Percentiles rank a stretch among this genome's conserved stretches.
Evolutionary conservation across 2,888 invertebrate genomes (phyloP).

Genomic region (Sarcophaga variegata): DNA sequence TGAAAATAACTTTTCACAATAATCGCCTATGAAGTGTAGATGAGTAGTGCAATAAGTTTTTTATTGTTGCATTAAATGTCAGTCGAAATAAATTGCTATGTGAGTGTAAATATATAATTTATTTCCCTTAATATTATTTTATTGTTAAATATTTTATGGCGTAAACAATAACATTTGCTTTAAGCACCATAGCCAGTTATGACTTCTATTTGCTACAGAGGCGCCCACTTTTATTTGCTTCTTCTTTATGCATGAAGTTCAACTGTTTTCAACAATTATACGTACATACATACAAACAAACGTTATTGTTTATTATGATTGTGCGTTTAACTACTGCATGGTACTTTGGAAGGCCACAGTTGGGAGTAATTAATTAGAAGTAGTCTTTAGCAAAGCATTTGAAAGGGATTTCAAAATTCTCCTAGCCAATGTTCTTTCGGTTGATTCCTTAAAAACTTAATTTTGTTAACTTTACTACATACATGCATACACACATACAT

Average conservation of each 20-base stretch:
- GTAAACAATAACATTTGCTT: conserved; percentile 43
- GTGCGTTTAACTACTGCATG: too few species aligned
- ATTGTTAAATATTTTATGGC: conserved; percentile 38
- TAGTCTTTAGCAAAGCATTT: too few species aligned
- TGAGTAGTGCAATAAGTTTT: not conserved
- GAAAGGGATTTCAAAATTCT: too few species aligned
- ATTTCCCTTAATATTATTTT: conserved; percentile 39
- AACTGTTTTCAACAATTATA: not conserved
- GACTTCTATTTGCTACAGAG: not conserved
- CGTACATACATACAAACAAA: not conserved
- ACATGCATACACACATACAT: too few species aligned
- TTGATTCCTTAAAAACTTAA: too few species aligned
- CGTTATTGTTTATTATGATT: too few species aligned
- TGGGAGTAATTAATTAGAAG: too few species aligned
- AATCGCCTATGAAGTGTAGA: too few species aligned
- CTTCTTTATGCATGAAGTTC: not conserved
- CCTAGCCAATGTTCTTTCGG: too few species aligned
- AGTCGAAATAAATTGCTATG: not conserved
- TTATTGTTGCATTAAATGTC: not conserved
- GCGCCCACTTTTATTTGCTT: not conserved
- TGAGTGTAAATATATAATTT: conserved; percentile 18
- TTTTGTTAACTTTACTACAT: too few species aligned
- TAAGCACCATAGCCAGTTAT: not conserved
- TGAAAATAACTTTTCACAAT: not conserved
- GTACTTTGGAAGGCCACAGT: too few species aligned